Percentiles rank a stretch among this genome's conserved stretches.
Evolutionary conservation across 2,113 vertebrate genomes (phyloP).

Genomic region (Xiphophorus hellerii): DNA sequence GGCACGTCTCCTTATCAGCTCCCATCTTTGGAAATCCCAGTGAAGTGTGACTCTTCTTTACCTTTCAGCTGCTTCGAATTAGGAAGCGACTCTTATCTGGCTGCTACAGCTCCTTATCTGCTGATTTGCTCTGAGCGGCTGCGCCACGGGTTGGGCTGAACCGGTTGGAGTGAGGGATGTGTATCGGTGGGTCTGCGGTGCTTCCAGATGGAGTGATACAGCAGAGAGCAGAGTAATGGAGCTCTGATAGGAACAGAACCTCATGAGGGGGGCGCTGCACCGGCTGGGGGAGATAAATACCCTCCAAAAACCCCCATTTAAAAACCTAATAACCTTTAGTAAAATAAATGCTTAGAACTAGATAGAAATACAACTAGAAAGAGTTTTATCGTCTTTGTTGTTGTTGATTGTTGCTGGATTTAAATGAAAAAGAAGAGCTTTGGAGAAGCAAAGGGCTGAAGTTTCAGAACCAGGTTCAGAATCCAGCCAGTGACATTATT

Average conservation of each 20-base stretch:
- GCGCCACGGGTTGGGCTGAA: slow-evolving; percentile 14
- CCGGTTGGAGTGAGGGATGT: slow-evolving; percentile 3
- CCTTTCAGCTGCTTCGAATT: slow-evolving; percentile 51
- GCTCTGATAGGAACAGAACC: slow-evolving; percentile 28
- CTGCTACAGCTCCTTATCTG: slow-evolving; percentile 31
- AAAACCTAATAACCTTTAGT: neutral
- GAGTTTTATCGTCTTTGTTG: too few relatives aligned
- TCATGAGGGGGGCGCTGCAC: neutral
- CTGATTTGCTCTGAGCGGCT: slow-evolving; percentile 13
- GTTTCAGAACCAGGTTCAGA: too few relatives aligned
- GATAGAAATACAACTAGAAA: too few relatives aligned
- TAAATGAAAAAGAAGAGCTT: too few relatives aligned
- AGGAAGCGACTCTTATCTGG: slow-evolving; percentile 47
- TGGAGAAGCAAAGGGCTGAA: too few relatives aligned
- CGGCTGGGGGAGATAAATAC: slow-evolving; percentile 19
- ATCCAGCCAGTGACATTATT: too few relatives aligned
- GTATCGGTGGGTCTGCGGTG: slow-evolving; percentile 25
- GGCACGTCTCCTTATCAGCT: slow-evolving; percentile 34
- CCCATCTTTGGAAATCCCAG: slow-evolving; percentile 37
- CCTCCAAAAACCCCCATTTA: neutral
- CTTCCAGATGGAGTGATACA: slow-evolving; percentile 20
- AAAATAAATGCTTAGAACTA: too few relatives aligned
- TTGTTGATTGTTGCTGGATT: neutral
- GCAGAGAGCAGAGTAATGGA: slow-evolving; percentile 40
- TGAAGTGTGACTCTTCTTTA: slow-evolving; percentile 53